These are phyloP conservation scores for Sebastes iracundus DNA, from an alignment of 2,797 vertebrate genomes.

Conservation along the genomic window DNA sequence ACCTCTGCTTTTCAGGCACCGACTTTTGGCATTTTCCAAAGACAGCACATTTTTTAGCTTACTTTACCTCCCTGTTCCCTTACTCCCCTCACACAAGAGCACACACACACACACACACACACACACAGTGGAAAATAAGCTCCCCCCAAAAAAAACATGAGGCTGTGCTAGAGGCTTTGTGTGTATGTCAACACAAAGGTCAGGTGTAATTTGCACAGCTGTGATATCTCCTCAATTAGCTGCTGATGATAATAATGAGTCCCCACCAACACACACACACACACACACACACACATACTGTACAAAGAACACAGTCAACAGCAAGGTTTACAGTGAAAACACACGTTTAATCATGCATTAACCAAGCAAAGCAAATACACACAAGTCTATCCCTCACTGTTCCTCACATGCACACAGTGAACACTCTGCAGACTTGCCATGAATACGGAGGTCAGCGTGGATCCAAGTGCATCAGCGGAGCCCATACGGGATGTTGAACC, in stretches of 20 bases:
- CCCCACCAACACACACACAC: background rate
- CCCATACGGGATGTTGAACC: background rate
- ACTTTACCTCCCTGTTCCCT: background rate
- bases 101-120: background rate
- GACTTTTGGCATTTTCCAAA: constrained; percentile 28
- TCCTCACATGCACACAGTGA: background rate
- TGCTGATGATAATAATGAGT: constrained; percentile 34
- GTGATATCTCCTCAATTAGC: constrained; percentile 52
- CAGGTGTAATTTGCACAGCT: constrained; percentile 66
- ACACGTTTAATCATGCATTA: background rate
- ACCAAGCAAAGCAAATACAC: background rate
- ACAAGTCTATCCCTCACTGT: too few species aligned
- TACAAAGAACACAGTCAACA: background rate
- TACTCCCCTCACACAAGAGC: background rate
- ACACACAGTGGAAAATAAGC: background rate
- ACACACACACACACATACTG: background rate
- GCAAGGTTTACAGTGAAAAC: background rate
- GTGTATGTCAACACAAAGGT: constrained; percentile 41
- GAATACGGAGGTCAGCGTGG: background rate
- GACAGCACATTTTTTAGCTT: constrained; percentile 18
- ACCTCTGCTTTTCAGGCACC: background rate
- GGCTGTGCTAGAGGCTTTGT: background rate
- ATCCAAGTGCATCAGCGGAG: background rate
- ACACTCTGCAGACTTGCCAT: background rate
- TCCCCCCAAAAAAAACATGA: background rate